Conservation (phyloP, 2,797 vertebrate genomes). For the Moxostoma hubbsi region DNA sequence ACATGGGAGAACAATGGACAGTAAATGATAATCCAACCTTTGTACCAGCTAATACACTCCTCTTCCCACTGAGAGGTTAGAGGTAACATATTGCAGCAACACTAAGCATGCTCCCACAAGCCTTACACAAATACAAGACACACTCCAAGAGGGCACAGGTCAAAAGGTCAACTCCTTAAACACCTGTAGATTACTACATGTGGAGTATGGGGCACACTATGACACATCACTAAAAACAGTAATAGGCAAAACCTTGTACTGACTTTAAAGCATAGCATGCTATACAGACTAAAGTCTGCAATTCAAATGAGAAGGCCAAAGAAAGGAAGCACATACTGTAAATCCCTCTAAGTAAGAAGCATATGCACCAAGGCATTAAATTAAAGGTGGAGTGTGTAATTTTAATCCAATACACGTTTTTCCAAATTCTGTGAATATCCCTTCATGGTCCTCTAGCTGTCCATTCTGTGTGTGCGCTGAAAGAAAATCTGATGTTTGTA, state of each 20-base stretch:
- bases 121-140: constrained; percentile 36
- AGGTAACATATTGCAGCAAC: constrained; percentile 48
- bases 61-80: constrained; percentile 75
- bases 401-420: too few species aligned
- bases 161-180: constrained; percentile 21
- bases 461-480: too few species aligned
- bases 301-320: constrained; percentile 12
- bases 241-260: too few species aligned
- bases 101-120: constrained; percentile 35
- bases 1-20: not conserved
- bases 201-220: not conserved
- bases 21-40: constrained; percentile 23
- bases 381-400: not conserved
- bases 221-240: constrained; percentile 3
- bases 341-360: constrained; percentile 16
- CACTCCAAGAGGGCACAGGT: constrained; percentile 39
- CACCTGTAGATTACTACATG: not conserved
- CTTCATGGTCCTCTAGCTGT: too few species aligned
- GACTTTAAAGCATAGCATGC: too few species aligned
- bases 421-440: too few species aligned
- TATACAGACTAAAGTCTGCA: constrained; percentile 6
- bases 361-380: constrained; percentile 26
- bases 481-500: too few species aligned
- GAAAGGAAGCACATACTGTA: not conserved
- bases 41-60: constrained; percentile 78